Percentiles rank a stretch among this genome's conserved stretches.
These are phyloP conservation scores for Liopterus haemorrhoidalis DNA, from an alignment of 2,888 invertebrate genomes.

Conservation along the genomic window DNA sequence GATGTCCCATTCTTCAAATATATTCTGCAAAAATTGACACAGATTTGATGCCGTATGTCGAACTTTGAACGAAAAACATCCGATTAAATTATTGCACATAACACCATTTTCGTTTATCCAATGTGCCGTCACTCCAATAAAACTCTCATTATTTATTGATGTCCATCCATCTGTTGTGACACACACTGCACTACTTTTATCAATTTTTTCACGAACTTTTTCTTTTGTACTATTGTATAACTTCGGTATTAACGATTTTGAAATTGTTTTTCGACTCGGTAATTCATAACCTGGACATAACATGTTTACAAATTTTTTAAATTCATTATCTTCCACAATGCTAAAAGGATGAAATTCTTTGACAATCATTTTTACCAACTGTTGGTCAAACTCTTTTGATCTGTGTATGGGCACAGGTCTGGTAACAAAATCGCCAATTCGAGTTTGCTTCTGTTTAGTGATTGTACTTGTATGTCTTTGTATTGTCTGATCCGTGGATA, in stretches of 20 bases:
- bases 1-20: constrained; percentile 26
- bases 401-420: not conserved
- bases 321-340: constrained; percentile 34
- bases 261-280: constrained; percentile 32
- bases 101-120: constrained; percentile 30
- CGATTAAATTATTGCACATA: constrained; percentile 29
- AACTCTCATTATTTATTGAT: constrained; percentile 35
- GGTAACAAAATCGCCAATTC: no score
- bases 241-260: constrained; percentile 32
- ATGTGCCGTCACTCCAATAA: constrained; percentile 35
- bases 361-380: constrained; percentile 1
- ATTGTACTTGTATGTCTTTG: no score
- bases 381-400: not conserved
- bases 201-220: constrained; percentile 24
- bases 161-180: constrained; percentile 38
- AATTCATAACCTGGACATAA: constrained; percentile 32
- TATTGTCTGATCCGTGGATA: no score
- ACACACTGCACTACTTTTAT: constrained; percentile 28
- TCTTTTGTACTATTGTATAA: constrained; percentile 26
- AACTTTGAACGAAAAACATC: constrained; percentile 26
- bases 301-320: constrained; percentile 30
- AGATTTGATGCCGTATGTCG: constrained; percentile 31
- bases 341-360: constrained; percentile 23
- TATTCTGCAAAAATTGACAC: constrained; percentile 15
- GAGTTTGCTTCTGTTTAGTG: no score